These are phyloP conservation scores for Sphaerophoria taeniata DNA, from an alignment of 2,888 invertebrate genomes.

Conservation along the genomic window DNA sequence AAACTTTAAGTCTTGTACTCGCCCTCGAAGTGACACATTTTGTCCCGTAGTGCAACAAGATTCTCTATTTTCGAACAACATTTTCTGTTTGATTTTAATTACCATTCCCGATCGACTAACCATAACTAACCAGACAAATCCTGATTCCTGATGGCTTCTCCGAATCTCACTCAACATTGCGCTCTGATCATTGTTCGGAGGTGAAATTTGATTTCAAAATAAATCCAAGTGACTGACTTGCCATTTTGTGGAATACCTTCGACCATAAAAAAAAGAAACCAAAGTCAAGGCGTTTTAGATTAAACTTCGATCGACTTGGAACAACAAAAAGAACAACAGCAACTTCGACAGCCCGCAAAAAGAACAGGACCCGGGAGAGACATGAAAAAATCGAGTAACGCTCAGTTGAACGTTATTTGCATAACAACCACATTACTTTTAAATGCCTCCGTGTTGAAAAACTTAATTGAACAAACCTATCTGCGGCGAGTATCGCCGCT, in stretches of 20 bases:
- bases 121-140: slow-evolving; percentile 1
- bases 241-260: slow-evolving; percentile 22
- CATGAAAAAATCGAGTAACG: slow-evolving; percentile 55
- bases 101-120: slow-evolving; percentile 62
- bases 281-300: slow-evolving; percentile 63
- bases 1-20: slow-evolving; percentile 71
- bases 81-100: slow-evolving; percentile 68
- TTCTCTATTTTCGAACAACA: slow-evolving; percentile 74
- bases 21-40: slow-evolving; percentile 74
- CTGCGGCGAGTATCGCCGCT: slow-evolving; percentile 66
- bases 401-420: slow-evolving; percentile 74
- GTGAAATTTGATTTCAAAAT: slow-evolving; percentile 74
- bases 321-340: slow-evolving; percentile 10
- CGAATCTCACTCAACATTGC: slow-evolving; percentile 16
- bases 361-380: slow-evolving; percentile 3
- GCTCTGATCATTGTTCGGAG: slow-evolving; percentile 64
- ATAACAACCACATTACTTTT: slow-evolving; percentile 74
- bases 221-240: slow-evolving; percentile 73
- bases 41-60: slow-evolving; percentile 62
- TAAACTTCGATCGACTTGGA: slow-evolving; percentile 14
- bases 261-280: slow-evolving; percentile 1
- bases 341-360: not conserved
- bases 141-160: not conserved
- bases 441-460: slow-evolving; percentile 75
- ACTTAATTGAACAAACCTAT: slow-evolving; percentile 75